phyloP scores from a whole-genome alignment of 92 coral and sea anemone genomes.

The Micromussa lordhowensis region DNA sequence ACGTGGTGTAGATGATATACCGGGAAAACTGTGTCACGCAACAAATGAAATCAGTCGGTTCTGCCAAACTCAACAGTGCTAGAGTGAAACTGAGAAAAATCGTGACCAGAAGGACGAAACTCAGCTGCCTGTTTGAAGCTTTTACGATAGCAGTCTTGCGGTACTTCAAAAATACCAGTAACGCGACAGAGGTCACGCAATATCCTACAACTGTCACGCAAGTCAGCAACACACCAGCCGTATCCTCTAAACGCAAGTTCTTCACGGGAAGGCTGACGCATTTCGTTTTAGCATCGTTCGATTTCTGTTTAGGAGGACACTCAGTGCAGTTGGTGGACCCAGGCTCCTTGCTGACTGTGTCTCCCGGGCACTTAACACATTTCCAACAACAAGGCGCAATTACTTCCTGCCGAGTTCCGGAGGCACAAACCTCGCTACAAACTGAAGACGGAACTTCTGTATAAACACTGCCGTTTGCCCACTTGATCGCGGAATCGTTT shows the following conservation, averaged over 20 bases:
- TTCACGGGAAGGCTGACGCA: slow-evolving; percentile 52
- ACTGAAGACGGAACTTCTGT: slow-evolving; percentile 37
- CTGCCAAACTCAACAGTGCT: slow-evolving; percentile 45
- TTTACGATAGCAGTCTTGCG: slow-evolving; percentile 68
- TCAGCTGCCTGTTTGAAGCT: slow-evolving; percentile 68
- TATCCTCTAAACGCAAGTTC: slow-evolving; percentile 46
- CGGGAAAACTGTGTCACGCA: slow-evolving; percentile 60
- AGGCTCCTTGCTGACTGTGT: slow-evolving; percentile 43
- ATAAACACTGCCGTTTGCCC: slow-evolving; percentile 17
- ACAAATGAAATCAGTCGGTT: slow-evolving; percentile 53
- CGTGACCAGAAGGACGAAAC: slow-evolving; percentile 58
- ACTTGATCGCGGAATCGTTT: slow-evolving; percentile 38
- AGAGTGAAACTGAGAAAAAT: slow-evolving; percentile 55
- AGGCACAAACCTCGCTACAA: slow-evolving; percentile 54
- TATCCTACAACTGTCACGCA: slow-evolving; percentile 39
- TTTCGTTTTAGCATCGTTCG: slow-evolving; percentile 44
- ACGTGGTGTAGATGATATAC: slow-evolving; percentile 59
- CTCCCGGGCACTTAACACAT: slow-evolving; percentile 62
- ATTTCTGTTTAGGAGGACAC: slow-evolving; percentile 54
- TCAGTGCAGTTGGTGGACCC: slow-evolving; percentile 61
- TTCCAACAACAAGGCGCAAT: slow-evolving; percentile 69
- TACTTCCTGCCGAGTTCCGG: slow-evolving; percentile 65
- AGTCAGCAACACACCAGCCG: slow-evolving; percentile 47
- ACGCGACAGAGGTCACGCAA: slow-evolving; percentile 21
- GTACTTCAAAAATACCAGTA: slow-evolving; percentile 41